Evolutionary conservation across 2,797 vertebrate species (phyloP), one percentile per base, ranked within the genome.

Genomic region (Hyperoplus immaculatus): DNA sequence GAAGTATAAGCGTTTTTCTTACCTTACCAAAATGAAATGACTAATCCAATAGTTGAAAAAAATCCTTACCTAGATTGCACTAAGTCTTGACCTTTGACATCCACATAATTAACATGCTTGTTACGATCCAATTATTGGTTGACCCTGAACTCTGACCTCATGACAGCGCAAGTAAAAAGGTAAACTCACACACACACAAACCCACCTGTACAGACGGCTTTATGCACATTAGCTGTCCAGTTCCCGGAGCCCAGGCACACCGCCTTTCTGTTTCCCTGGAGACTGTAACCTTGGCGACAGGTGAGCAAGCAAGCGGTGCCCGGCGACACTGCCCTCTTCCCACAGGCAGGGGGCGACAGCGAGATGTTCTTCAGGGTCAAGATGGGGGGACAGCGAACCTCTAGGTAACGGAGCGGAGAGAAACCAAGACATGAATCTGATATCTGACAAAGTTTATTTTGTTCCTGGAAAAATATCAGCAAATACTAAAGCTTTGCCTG

Each of bases 171-270:
- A 68, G 42, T 15, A 12, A 71, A 73, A 63, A 69, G 39, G 36
- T 55, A 46, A 42, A 71, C 64, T 67, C 45, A 78, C 12, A 65
- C 59, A 80, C 58, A 43, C 5, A 62, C 3, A 29, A 1, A 1
- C 0, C 78, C 94, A 99, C 98, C 98, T 97, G 94, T 93, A 87
- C 98, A 99, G 63, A 87, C 80, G 79, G 95, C 95, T 73, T 95
- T 95, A 74, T 96, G 90, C 82, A 96, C 78, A 81, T 93, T 93
- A 72, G 93, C 89, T 47, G 94, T 99, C 98, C 98, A 99, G 90
- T 94, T 96, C 53, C 98, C 98, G 45, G 95, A 96, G 69, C 92
- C 89, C 74, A 96, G 82, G 81, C 98, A 99, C 81, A 90, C 95
- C 8, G 96, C 87, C 77, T 96, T 96, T 85, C 83, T 93, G 78